These are phyloP conservation scores for Papilio helenus DNA, from an alignment of 1,140 invertebrate genomes.

Conservation along the genomic window DNA sequence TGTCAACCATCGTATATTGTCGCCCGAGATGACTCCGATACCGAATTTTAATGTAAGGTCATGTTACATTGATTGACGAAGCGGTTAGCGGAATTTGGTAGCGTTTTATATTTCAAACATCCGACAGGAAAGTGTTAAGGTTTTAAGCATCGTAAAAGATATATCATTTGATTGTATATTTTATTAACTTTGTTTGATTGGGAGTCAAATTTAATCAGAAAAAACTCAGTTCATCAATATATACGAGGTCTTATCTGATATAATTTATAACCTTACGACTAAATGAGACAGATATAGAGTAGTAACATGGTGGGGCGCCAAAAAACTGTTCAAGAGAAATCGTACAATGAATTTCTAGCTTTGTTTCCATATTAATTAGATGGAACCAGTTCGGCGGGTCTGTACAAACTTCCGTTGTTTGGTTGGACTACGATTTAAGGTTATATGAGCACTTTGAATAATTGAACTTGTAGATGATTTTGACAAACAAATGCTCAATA, in stretches of 20 bases:
- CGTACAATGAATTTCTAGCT: constrained; percentile 75
- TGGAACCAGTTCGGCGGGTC: constrained; percentile 62
- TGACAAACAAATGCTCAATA: constrained; percentile 57
- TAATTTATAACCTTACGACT: constrained; percentile 79
- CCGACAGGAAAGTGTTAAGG: no score
- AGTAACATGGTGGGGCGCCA: constrained; percentile 64
- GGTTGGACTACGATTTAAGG: constrained; percentile 52
- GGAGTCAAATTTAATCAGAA: not conserved
- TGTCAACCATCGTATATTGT: constrained; percentile 80
- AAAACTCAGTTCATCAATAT: constrained; percentile 44
- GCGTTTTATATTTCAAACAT: no score
- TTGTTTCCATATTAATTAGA: constrained; percentile 80
- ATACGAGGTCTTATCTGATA: constrained; percentile 69
- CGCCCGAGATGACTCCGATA: constrained; percentile 75
- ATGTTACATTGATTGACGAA: constrained; percentile 43
- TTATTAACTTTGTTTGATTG: not conserved
- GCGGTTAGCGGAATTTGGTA: constrained; percentile 42
- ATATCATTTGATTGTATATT: no score
- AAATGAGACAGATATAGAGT: constrained; percentile 74
- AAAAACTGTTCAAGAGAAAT: constrained; percentile 77
- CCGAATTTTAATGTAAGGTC: constrained; percentile 57
- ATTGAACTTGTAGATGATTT: constrained; percentile 57
- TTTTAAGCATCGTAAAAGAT: no score
- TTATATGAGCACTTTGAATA: constrained; percentile 45
- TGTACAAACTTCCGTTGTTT: constrained; percentile 73